Conservation (phyloP, 2,888 invertebrate genomes). For the Falcaria lacertinaria region DNA sequence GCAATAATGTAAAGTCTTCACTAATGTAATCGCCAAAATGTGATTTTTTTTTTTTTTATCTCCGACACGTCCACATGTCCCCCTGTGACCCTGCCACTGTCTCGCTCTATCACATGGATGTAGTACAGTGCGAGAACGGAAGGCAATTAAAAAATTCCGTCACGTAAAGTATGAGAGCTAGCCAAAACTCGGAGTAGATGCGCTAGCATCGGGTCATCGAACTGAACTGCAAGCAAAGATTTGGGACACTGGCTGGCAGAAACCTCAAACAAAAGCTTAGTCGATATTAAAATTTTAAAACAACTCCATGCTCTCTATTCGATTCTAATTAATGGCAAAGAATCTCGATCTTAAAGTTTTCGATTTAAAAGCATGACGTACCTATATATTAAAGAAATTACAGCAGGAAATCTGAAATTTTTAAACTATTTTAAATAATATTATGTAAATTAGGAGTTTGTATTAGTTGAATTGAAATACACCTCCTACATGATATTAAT, state of each 20-base stretch:
- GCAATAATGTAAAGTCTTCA: no score
- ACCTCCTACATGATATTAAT: no score
- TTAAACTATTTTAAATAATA: no score
- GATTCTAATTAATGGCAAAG: no score
- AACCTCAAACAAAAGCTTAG: no score
- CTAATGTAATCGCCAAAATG: conserved; percentile 15
- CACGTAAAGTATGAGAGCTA: conserved; percentile 64
- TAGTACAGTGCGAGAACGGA: conserved; percentile 35
- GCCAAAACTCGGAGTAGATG: conserved; percentile 56
- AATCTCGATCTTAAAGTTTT: no score
- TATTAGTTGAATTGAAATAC: no score
- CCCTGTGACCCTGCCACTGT: conserved; percentile 22
- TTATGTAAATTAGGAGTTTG: no score
- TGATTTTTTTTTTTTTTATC: conserved; percentile 18
- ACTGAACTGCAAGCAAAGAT: conserved; percentile 44
- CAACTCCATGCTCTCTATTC: not conserved
- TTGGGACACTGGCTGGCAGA: conserved; percentile 18
- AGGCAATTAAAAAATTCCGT: conserved; percentile 63
- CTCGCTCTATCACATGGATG: conserved; percentile 30
- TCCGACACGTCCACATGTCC: conserved; percentile 16
- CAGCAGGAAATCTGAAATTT: no score
- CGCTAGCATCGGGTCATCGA: conserved; percentile 39
- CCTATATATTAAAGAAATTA: no score
- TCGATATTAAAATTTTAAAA: not conserved
- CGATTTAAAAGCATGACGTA: no score